Percentiles rank a stretch among this genome's conserved stretches.
Evolutionary conservation across 2,113 vertebrate genomes (phyloP).

Genomic region (Tamias sibiricus): DNA sequence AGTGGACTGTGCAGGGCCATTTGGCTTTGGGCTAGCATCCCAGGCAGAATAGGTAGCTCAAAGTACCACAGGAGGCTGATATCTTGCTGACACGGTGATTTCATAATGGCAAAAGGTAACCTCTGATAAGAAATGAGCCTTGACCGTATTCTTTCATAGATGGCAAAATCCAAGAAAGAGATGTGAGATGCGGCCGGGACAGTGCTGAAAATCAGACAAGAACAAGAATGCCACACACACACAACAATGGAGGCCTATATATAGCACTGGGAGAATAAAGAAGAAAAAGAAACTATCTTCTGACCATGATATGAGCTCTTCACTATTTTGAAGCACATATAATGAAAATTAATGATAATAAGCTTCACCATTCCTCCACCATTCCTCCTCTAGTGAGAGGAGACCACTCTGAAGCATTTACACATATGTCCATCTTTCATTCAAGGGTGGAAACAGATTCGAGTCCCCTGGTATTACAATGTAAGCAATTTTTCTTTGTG

Average conservation of each 20-base stretch:
- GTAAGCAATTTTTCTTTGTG: slow-evolving; percentile 31
- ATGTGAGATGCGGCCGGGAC: neutral
- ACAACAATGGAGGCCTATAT: neutral
- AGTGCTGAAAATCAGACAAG: slow-evolving; percentile 37
- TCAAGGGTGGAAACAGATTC: neutral
- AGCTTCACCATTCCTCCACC: too few relatives aligned
- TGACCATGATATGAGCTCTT: neutral
- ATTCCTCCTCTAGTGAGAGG: neutral
- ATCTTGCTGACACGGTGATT: neutral
- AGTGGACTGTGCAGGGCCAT: neutral
- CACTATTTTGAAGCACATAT: slow-evolving; percentile 11
- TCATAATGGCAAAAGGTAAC: neutral
- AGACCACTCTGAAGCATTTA: neutral
- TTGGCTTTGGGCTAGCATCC: neutral
- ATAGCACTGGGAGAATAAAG: neutral
- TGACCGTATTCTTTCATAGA: neutral
- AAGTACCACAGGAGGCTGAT: neutral
- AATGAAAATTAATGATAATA: neutral
- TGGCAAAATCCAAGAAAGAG: neutral
- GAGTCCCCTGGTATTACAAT: neutral
- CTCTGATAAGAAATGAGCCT: slow-evolving; percentile 20
- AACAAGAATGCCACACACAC: neutral
- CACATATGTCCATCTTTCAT: neutral
- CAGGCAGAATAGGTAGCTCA: neutral
- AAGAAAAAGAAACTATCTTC: neutral